Conservation (phyloP, 2,113 vertebrate species). For the Eptesicus fuscus region DNA sequence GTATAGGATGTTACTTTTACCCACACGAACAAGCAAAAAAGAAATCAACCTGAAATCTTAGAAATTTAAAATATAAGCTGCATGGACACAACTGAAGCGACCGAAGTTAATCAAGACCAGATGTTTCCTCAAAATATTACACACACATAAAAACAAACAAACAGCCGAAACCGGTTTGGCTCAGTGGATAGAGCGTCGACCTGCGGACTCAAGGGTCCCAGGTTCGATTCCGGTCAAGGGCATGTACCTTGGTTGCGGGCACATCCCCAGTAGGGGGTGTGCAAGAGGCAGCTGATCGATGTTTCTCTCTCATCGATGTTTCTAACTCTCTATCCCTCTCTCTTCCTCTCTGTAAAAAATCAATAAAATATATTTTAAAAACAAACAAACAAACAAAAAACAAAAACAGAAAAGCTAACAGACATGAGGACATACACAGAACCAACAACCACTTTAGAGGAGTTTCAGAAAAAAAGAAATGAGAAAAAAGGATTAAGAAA, state of each 20-base stretch:
- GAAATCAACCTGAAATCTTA: not conserved
- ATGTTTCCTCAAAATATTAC: not conserved
- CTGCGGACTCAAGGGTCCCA: too few relatives aligned
- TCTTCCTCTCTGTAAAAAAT: too few relatives aligned
- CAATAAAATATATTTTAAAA: too few relatives aligned
- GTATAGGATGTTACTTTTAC: not conserved
- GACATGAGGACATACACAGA: not conserved
- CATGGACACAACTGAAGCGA: not conserved
- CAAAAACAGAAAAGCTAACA: conserved; percentile 4
- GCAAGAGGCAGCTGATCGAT: too few relatives aligned
- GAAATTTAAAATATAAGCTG: conserved; percentile 26
- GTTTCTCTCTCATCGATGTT: too few relatives aligned
- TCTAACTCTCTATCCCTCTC: too few relatives aligned
- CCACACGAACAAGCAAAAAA: not conserved
- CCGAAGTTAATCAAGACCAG: not conserved
- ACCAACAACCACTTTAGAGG: not conserved
- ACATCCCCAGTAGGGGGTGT: too few relatives aligned
- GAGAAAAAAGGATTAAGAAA: not conserved
- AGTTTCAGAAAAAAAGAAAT: not conserved
- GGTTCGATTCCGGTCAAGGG: too few relatives aligned
- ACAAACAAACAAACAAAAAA: not conserved
- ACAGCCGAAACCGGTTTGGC: too few relatives aligned
- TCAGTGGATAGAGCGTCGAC: too few relatives aligned
- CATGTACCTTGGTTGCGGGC: too few relatives aligned
- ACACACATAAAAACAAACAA: not conserved